These are phyloP conservation scores for Spilogale gracilis DNA, from an alignment of 2,113 vertebrate genomes.

Conservation along the genomic window DNA sequence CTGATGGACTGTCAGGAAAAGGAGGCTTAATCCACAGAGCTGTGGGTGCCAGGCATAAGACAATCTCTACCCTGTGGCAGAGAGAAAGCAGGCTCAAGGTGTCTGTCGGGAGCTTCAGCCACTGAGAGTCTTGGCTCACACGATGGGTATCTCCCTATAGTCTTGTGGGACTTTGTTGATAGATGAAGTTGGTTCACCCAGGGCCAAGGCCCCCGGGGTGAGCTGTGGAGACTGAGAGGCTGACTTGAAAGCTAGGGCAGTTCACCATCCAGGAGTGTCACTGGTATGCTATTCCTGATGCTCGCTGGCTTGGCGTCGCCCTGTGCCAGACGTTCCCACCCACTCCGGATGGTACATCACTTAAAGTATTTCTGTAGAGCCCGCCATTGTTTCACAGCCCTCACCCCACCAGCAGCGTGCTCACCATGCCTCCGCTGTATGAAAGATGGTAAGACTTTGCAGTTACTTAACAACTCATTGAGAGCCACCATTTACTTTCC, in stretches of 20 bases:
- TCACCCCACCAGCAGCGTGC: background rate
- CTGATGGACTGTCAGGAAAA: constrained; percentile 41
- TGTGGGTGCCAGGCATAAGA: background rate
- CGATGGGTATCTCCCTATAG: background rate
- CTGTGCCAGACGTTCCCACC: background rate
- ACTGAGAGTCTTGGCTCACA: background rate
- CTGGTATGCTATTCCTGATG: accelerated
- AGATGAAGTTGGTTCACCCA: background rate
- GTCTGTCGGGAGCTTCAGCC: background rate
- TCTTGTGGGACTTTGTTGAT: background rate
- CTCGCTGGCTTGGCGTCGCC: background rate
- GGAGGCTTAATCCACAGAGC: constrained; percentile 65
- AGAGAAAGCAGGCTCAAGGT: background rate
- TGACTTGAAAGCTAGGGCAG: background rate
- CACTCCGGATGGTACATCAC: background rate
- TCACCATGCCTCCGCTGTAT: background rate
- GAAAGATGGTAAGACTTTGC: background rate
- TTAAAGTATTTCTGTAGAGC: background rate
- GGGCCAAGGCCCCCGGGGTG: background rate
- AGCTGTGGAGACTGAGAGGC: background rate
- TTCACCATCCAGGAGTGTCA: background rate
- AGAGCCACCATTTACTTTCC: background rate
- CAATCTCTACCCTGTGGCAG: background rate
- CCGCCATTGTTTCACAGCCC: background rate
- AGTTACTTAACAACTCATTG: background rate